Conservation (phyloP, 2,113 vertebrate species). For the Erpornis zantholeuca region DNA sequence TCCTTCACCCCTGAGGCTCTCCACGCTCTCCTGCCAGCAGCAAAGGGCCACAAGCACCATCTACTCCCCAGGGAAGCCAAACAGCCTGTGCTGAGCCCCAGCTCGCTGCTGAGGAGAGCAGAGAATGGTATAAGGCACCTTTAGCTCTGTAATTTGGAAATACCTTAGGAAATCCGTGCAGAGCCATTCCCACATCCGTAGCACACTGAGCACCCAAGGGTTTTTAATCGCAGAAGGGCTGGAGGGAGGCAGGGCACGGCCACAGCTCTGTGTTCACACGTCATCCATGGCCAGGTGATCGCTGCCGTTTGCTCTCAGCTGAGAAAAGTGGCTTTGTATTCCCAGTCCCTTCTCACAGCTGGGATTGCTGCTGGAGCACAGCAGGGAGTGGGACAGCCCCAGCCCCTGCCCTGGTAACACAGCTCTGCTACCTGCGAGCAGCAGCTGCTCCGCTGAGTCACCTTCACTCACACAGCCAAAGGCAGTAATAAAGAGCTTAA, state of each 20-base stretch:
- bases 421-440: background rate
- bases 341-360: background rate
- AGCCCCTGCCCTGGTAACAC: background rate
- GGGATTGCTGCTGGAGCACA: background rate
- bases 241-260: background rate
- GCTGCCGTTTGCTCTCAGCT: background rate
- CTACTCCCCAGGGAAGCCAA: background rate
- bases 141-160: background rate
- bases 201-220: background rate
- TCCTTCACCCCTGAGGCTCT: conserved; percentile 7
- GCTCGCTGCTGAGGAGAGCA: background rate
- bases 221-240: background rate
- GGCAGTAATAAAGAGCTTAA: background rate
- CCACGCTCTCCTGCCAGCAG: background rate
- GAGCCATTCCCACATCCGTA: fast-evolving
- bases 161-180: background rate
- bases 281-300: fast-evolving
- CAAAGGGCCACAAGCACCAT: background rate
- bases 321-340: background rate
- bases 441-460: background rate
- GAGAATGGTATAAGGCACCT: conserved; percentile 41
- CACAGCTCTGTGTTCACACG: background rate
- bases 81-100: background rate
- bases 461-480: background rate
- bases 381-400: background rate